Conservation (phyloP, 2,888 invertebrate genomes). For the Melanargia galathea region DNA sequence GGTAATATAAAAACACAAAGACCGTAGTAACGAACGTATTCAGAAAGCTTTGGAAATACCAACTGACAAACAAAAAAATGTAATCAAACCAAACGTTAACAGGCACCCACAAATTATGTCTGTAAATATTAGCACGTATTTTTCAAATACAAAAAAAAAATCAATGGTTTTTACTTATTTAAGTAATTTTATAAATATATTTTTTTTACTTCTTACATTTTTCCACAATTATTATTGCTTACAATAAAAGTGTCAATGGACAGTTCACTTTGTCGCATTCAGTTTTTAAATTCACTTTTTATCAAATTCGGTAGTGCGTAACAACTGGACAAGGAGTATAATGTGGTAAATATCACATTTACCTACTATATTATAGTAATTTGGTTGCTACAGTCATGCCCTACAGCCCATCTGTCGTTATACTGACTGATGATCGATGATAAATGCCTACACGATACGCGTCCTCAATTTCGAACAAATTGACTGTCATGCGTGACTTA, state of each 20-base stretch:
- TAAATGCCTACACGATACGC: constrained; percentile 3
- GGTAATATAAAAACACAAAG: constrained; percentile 20
- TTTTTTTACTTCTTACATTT: no score
- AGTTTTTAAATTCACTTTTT: no score
- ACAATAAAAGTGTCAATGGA: no score
- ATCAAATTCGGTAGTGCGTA: no score
- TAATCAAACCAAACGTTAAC: constrained; percentile 7
- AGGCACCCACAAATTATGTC: neutral
- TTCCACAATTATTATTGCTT: no score
- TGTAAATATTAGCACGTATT: no score
- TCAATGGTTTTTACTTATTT: no score
- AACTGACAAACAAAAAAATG: constrained; percentile 3
- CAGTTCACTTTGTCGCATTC: no score
- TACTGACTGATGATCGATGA: constrained; percentile 3
- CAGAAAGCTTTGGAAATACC: constrained; percentile 7
- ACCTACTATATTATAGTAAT: neutral
- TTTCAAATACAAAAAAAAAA: no score
- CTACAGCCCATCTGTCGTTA: neutral
- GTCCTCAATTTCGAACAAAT: neutral
- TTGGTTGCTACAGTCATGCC: neutral
- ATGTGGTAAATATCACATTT: neutral
- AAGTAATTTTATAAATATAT: no score
- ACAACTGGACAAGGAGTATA: no score
- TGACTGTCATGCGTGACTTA: neutral
- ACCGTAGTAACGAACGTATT: constrained; percentile 10